Percentiles rank a stretch among this genome's conserved stretches.
These are phyloP conservation scores for Limosa lapponica DNA, from an alignment of 2,797 vertebrate genomes.

Conservation along the genomic window DNA sequence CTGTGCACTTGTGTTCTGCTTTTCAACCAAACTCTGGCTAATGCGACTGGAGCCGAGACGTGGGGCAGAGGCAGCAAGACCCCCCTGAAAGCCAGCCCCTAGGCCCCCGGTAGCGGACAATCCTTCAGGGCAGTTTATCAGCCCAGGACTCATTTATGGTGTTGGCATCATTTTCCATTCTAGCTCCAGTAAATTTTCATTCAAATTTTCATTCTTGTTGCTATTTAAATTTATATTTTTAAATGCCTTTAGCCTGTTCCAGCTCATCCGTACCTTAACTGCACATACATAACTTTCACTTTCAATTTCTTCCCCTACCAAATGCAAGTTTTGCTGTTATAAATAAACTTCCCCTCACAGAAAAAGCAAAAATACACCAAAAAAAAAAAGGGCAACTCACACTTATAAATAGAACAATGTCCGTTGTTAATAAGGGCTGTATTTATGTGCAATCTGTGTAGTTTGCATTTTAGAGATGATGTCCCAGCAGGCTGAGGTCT, in stretches of 20 bases:
- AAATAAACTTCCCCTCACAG: not conserved
- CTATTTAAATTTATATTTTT: not conserved
- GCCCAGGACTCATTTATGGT: not conserved
- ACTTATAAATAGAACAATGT: not conserved
- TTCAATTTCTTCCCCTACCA: not conserved
- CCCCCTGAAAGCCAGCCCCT: not conserved
- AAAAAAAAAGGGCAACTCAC: not conserved
- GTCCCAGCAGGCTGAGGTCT: not conserved
- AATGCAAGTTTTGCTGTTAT: not conserved
- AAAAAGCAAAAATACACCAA: not conserved
- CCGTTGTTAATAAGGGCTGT: not conserved
- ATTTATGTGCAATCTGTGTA: not conserved
- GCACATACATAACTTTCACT: not conserved
- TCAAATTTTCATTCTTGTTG: not conserved
- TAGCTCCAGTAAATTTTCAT: not conserved
- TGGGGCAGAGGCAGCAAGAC: not conserved
- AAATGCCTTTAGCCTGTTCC: not conserved
- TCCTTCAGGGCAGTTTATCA: not conserved
- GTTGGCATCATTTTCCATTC: not conserved
- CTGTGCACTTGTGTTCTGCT: not conserved
- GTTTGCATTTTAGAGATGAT: not conserved
- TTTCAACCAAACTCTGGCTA: not conserved
- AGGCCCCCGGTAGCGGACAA: fast-evolving
- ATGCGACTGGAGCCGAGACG: not conserved
- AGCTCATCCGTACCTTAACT: not conserved